Conservation (phyloP, 2,888 invertebrate genomes). For the Meandrusa payeni region DNA sequence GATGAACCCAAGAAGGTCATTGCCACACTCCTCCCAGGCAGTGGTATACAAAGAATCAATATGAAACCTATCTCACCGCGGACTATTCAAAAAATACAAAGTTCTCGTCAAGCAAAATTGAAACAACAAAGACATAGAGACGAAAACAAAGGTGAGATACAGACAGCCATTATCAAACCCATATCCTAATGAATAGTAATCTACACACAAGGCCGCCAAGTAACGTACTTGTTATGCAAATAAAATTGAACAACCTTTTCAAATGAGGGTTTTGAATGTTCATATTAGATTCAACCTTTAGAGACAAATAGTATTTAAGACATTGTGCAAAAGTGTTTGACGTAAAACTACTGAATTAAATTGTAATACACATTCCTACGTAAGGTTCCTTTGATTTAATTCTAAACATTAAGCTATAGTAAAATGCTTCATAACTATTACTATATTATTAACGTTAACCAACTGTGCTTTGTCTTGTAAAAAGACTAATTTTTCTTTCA, state of each 20-base stretch:
- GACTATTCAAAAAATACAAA: conserved; percentile 48
- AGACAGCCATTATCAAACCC: conserved; percentile 2
- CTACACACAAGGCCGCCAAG: conserved; percentile 12
- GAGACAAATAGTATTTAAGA: neutral
- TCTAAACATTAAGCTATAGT: too few species aligned
- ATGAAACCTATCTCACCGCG: conserved; percentile 56
- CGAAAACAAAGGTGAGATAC: conserved; percentile 51
- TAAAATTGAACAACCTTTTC: conserved; percentile 14
- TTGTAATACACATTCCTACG: too few species aligned
- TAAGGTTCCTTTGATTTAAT: too few species aligned
- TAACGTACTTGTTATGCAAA: conserved; percentile 19
- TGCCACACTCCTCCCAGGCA: conserved; percentile 64
- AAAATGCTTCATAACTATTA: too few species aligned
- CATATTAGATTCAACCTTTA: conserved; percentile 14
- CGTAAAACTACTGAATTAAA: too few species aligned
- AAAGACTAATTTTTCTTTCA: conserved; percentile 23
- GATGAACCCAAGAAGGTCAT: conserved; percentile 63
- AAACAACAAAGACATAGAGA: conserved; percentile 45
- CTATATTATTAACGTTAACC: too few species aligned
- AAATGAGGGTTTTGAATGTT: conserved; percentile 8
- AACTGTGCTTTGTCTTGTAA: too few species aligned
- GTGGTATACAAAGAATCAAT: conserved; percentile 64
- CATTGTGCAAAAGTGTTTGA: neutral
- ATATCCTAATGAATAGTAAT: conserved; percentile 16
- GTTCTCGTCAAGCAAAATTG: conserved; percentile 49